Base-by-base conservation (phyloP, 2,797 vertebrate species). In the Epinephelus awoara region DNA sequence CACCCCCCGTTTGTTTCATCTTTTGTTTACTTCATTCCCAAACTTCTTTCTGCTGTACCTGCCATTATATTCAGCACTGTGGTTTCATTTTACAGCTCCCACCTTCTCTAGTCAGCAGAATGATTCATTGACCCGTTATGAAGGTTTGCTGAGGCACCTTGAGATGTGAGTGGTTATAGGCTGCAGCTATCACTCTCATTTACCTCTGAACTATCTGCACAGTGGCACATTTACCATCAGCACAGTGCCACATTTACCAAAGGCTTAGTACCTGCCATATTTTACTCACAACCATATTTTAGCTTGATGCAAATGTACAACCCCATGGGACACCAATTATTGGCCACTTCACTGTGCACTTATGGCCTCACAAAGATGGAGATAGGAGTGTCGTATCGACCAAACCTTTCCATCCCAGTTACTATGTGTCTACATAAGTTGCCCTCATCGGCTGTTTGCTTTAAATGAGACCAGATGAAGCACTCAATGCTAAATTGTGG, bases 1-100 rank as follows among this genome's bases (percentile, higher is more conserved):
- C 46, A 34, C 52, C 38, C 27, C 75, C 27, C 59, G 42, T 79
- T 84, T 78, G 66, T 83, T 80, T 75, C 56, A 75, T 72, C 58
- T 76, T 85, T 67, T 80, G 52, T 79, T 82, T 83, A 40, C 21
- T 44, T 29, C 47, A 40, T 59, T 67, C 51, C 55, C 44, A 66
- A 54, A 82, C 65, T 67, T 80, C 21, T 67, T 69, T 71, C 44
- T 64, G 54, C 66, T 71, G 61, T 40, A 72, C 47, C 38, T 85
- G 72, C 42, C 65, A 42, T 73, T 42, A 58, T 38, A 38, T 29
- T 55, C 25, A 75, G 29, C 62, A 12, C 47, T 47, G 55, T 58
- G 42, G 72, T 74, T 84, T 79, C 23, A 56, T 63, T 67, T 67
- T 13, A 17, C 52, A 46, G 7, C 42, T 57, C 50, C 54, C 72